Conservation (phyloP, 2,888 invertebrate genomes). For the Melieria omissa region DNA sequence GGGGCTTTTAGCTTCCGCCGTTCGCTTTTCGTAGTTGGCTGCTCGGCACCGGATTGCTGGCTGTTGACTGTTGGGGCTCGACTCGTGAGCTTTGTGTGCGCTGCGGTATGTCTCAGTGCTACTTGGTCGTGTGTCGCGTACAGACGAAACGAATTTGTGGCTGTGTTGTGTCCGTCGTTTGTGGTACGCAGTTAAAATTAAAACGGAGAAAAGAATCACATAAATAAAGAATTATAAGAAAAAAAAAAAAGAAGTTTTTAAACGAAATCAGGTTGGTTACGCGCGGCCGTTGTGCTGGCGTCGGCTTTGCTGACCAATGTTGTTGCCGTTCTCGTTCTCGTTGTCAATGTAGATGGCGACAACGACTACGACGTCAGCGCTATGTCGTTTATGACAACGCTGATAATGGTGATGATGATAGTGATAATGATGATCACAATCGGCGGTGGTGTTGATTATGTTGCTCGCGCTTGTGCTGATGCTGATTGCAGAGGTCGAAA, state of each 20-base stretch:
- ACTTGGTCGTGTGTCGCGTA: slow-evolving; percentile 27
- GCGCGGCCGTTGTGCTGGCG: background rate
- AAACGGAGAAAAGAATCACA: background rate
- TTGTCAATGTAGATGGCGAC: no score
- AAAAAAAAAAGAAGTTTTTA: slow-evolving; percentile 7
- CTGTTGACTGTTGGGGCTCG: slow-evolving; percentile 19
- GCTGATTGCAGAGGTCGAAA: no score
- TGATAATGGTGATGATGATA: no score
- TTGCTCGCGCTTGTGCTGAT: no score
- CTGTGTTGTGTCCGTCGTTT: slow-evolving; percentile 10
- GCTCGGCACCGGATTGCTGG: background rate
- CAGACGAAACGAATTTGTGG: slow-evolving; percentile 22
- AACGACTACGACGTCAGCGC: no score
- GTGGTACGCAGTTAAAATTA: slow-evolving; percentile 23
- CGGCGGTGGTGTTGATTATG: no score
- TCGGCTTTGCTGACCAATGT: no score
- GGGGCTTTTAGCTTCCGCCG: slow-evolving; percentile 2
- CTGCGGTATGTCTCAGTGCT: slow-evolving; percentile 22
- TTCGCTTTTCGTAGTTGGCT: slow-evolving; percentile 5
- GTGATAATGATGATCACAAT: no score
- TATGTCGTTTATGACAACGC: no score
- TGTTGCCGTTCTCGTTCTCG: no score
- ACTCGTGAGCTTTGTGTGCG: slow-evolving; percentile 14
- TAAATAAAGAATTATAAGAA: background rate
- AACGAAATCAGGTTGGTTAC: slow-evolving; percentile 18